These are phyloP conservation scores for Macrostomum lignano DNA, from an alignment of 1,140 invertebrate genomes.

Conservation along the genomic window DNA sequence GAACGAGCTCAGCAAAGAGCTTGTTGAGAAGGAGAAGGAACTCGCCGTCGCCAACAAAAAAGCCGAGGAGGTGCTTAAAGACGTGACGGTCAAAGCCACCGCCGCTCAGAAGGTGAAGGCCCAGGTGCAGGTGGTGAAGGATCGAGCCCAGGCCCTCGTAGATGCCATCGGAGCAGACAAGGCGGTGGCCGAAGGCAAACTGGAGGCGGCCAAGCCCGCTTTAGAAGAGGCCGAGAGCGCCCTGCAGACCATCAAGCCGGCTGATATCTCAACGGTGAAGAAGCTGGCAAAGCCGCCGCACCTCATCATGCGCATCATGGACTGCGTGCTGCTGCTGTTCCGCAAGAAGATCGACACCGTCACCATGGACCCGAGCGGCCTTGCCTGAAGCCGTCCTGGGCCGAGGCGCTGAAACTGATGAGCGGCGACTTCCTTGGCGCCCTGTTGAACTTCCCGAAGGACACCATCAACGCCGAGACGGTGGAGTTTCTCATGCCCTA, in stretches of 20 bases:
- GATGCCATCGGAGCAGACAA: conserved; percentile 61
- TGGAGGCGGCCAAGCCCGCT: conserved; percentile 65
- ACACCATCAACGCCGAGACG: conserved; percentile 87
- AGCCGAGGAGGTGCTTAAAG: conserved; percentile 40
- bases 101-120: conserved; percentile 81
- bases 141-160: conserved; percentile 67
- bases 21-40: conserved; percentile 74
- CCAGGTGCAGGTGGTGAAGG: conserved; percentile 71
- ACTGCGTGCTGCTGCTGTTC: conserved; percentile 70
- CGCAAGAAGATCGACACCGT: conserved; percentile 53
- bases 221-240: conserved; percentile 72
- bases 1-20: conserved; percentile 58
- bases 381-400: conserved; percentile 64
- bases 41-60: conserved; percentile 58
- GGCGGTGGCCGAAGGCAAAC: conserved; percentile 54
- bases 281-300: conserved; percentile 77
- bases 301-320: conserved; percentile 91
- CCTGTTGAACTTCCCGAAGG: conserved; percentile 77
- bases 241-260: conserved; percentile 64
- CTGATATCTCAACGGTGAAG: conserved; percentile 53
- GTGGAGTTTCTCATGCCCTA: conserved; percentile 68
- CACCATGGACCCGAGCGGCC: conserved; percentile 46
- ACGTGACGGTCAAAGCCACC: conserved; percentile 58
- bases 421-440: conserved; percentile 67
- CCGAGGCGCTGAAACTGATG: conserved; percentile 87